A percentile compares a stretch with the other conserved stretches of the same genome.
Evolutionary conservation across 2,797 vertebrate species (phyloP).

Genomic region (Bothrops alternatus): DNA sequence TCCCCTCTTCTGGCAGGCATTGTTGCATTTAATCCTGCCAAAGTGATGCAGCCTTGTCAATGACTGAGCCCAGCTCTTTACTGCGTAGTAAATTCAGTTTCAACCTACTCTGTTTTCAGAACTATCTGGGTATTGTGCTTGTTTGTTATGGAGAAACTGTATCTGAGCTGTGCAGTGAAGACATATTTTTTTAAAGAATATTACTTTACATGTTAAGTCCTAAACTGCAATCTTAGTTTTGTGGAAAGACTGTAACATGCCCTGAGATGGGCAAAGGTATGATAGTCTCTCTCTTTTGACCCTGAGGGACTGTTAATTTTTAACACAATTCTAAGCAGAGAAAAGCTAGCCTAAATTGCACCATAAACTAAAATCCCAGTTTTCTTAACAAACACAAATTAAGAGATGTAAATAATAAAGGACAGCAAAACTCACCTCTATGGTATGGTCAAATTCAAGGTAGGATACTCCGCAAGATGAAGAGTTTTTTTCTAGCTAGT

Average conservation of each 20-base stretch:
- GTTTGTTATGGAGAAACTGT: constrained; percentile 28
- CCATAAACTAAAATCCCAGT: background rate
- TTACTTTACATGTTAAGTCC: background rate
- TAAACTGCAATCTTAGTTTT: background rate
- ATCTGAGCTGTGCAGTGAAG: background rate
- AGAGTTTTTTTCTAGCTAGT: background rate
- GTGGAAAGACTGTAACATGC: background rate
- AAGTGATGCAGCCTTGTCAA: constrained; percentile 41
- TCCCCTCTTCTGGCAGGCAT: constrained; percentile 14
- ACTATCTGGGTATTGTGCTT: background rate
- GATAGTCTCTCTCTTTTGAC: background rate
- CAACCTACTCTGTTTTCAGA: too few species aligned
- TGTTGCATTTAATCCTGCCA: constrained; percentile 44
- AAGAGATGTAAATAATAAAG: background rate
- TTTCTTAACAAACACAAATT: background rate
- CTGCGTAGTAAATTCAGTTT: too few species aligned
- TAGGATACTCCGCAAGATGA: background rate
- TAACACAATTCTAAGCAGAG: constrained; percentile 7
- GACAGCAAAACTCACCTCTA: background rate
- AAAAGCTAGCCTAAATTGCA: background rate
- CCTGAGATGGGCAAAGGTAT: background rate
- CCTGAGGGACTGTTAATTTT: background rate
- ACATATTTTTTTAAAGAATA: background rate
- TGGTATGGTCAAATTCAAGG: background rate
- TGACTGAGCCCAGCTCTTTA: too few species aligned